These are phyloP conservation scores for Xylocampa areola DNA, from an alignment of 2,888 invertebrate genomes.

Conservation along the genomic window DNA sequence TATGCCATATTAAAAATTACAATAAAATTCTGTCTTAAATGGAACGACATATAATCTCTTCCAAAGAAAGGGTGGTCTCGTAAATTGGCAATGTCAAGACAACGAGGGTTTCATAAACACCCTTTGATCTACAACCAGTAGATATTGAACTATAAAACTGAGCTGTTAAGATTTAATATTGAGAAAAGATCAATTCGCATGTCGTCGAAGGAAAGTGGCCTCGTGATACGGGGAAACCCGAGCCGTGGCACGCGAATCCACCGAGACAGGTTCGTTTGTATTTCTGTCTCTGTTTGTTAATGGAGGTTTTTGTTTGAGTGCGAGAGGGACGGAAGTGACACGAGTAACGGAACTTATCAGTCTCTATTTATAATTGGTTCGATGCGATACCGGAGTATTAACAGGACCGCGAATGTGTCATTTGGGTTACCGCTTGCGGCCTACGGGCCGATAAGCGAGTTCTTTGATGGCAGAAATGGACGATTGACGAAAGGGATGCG, in stretches of 20 bases:
- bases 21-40: slow-evolving; percentile 11
- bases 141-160: slow-evolving; percentile 44
- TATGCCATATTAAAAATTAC: slow-evolving; percentile 8
- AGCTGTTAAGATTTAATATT: slow-evolving; percentile 48
- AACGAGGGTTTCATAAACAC: slow-evolving; percentile 51
- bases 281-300: slow-evolving; percentile 62
- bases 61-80: slow-evolving; percentile 49
- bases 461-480: slow-evolving; percentile 31
- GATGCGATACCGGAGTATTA: slow-evolving; percentile 74
- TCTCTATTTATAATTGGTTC: slow-evolving; percentile 82
- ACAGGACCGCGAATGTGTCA: slow-evolving; percentile 71
- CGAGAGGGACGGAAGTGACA: slow-evolving; percentile 57
- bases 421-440: slow-evolving; percentile 61
- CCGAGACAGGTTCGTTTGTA: slow-evolving; percentile 69
- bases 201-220: slow-evolving; percentile 72
- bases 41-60: slow-evolving; percentile 28
- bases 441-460: slow-evolving; percentile 45
- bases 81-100: slow-evolving; percentile 64
- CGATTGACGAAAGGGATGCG: not conserved
- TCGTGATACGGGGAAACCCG: slow-evolving; percentile 75
- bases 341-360: slow-evolving; percentile 81
- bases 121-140: slow-evolving; percentile 29
- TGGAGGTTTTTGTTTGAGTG: slow-evolving; percentile 37
- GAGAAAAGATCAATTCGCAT: slow-evolving; percentile 60
- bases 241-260: slow-evolving; percentile 69